Evolutionary conservation across 2,797 vertebrate species (phyloP).

Genomic region (Sphenodon punctatus): DNA sequence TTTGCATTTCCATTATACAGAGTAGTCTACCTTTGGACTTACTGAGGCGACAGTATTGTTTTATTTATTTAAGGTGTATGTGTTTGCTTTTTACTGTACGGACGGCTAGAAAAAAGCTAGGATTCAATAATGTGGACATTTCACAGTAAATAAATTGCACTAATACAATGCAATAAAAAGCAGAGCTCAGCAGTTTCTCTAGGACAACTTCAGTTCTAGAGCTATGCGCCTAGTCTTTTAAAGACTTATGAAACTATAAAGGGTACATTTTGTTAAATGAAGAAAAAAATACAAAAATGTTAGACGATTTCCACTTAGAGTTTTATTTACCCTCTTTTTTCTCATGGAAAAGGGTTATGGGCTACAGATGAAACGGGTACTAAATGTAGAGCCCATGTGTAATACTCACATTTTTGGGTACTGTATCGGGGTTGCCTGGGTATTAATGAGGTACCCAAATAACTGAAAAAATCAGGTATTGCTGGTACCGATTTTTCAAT

Average conservation of each 20-base stretch:
- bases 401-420: too few species aligned
- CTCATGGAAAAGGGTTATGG: background rate
- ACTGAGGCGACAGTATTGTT: conserved; percentile 5
- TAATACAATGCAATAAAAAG: conserved; percentile 57
- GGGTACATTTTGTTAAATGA: background rate
- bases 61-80: conserved; percentile 50
- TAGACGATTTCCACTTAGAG: background rate
- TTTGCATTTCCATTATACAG: conserved; percentile 50
- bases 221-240: background rate
- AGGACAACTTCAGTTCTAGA: conserved; percentile 41
- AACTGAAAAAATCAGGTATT: too few species aligned
- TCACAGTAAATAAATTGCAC: conserved; percentile 65
- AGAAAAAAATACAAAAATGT: background rate
- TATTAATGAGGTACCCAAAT: too few species aligned
- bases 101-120: conserved; percentile 43
- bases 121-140: conserved; percentile 51
- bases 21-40: conserved; percentile 18
- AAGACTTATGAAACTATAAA: conserved; percentile 21
- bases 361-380: too few species aligned
- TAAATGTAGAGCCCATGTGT: too few species aligned
- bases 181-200: conserved; percentile 38
- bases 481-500: too few species aligned
- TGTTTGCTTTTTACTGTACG: conserved; percentile 38
- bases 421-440: too few species aligned
- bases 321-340: background rate